Percentiles rank a stretch among this genome's conserved stretches.
These are phyloP conservation scores for Microdon myrmicae DNA, from an alignment of 2,888 invertebrate genomes.

Conservation along the genomic window DNA sequence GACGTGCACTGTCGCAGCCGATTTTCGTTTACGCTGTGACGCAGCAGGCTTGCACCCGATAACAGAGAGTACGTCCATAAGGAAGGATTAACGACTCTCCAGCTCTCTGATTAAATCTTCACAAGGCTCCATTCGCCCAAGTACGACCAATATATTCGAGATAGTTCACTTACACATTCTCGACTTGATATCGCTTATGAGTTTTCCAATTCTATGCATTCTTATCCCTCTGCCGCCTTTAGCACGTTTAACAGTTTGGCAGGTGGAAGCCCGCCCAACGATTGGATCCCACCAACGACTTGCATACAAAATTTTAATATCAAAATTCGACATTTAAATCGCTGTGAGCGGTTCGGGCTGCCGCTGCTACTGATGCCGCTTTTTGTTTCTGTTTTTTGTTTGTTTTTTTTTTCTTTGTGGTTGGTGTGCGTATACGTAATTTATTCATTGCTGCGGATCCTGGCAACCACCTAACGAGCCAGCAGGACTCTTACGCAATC, in stretches of 20 bases:
- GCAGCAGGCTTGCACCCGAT: constrained; percentile 13
- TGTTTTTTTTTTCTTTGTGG: not conserved
- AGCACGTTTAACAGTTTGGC: constrained; percentile 1
- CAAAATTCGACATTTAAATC: constrained; percentile 28
- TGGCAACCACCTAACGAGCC: constrained; percentile 1
- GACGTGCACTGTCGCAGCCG: constrained; percentile 10
- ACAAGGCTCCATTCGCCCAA: constrained; percentile 16
- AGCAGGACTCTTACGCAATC: constrained; percentile 21
- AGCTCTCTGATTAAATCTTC: constrained; percentile 34
- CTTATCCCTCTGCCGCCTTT: not conserved
- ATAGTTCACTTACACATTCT: not conserved
- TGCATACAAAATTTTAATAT: constrained; percentile 27
- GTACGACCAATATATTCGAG: constrained; percentile 20
- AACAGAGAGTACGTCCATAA: constrained; percentile 26
- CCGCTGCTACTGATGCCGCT: no score
- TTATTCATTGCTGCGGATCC: constrained; percentile 27
- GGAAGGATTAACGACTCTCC: constrained; percentile 33
- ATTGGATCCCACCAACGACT: not conserved
- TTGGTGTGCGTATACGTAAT: constrained; percentile 20
- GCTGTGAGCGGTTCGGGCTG: no score
- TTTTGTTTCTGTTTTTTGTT: no score
- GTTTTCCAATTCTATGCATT: not conserved
- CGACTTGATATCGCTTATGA: not conserved
- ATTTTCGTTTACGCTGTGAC: constrained; percentile 1
- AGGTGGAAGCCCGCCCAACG: not conserved